Evolutionary conservation across 1,140 invertebrate species (phyloP).

Genomic region (Microvelia longipes): DNA sequence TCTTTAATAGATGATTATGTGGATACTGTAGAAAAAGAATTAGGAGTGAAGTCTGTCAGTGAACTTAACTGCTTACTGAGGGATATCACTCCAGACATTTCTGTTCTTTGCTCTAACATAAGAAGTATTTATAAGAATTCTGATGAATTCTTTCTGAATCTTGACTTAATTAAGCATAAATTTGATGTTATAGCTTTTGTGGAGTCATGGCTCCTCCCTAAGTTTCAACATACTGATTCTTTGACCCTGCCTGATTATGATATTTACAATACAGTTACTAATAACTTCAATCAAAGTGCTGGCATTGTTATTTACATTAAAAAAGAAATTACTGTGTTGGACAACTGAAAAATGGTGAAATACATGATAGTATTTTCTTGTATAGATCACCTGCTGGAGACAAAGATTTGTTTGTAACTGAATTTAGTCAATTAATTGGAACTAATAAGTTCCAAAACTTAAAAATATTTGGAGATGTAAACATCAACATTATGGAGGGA

Average conservation of each 20-base stretch:
- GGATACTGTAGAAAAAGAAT: too few relatives aligned
- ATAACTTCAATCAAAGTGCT: too few relatives aligned
- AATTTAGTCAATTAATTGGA: not conserved
- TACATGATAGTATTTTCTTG: not conserved
- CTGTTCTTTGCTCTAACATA: too few relatives aligned
- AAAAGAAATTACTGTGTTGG: too few relatives aligned
- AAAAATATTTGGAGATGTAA: not conserved
- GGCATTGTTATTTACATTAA: too few relatives aligned
- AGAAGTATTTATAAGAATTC: not conserved
- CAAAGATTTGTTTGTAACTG: not conserved
- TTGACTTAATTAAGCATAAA: not conserved
- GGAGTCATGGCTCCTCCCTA: not conserved
- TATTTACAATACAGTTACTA: not conserved
- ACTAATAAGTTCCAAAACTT: not conserved
- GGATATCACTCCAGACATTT: too few relatives aligned
- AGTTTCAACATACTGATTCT: not conserved
- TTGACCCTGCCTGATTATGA: not conserved
- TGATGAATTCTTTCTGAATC: not conserved
- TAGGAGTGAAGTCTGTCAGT: too few relatives aligned
- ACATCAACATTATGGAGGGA: not conserved
- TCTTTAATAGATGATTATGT: too few relatives aligned
- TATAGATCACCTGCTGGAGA: not conserved
- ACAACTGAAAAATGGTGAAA: too few relatives aligned
- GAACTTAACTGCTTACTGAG: too few relatives aligned
- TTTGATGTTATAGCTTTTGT: not conserved